Evolutionary conservation across 2,797 vertebrate species (phyloP).

Genomic region (Allobates femoralis): DNA sequence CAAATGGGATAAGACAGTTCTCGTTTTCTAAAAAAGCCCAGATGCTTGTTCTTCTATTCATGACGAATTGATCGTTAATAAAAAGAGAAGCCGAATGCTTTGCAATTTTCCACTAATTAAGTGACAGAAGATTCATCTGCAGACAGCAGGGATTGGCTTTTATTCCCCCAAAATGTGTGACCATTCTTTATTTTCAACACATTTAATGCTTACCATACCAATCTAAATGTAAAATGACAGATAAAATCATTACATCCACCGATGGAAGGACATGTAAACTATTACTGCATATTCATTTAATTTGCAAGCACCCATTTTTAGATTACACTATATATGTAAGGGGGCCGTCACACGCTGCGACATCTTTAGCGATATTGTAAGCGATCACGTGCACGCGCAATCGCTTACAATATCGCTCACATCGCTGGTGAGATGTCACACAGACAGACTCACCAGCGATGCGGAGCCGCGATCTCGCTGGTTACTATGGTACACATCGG

Average conservation of each 20-base stretch:
- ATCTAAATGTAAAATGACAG: conserved; percentile 56
- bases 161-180: conserved; percentile 29
- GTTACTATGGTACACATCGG: too few species aligned
- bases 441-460: too few species aligned
- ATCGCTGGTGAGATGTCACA: too few species aligned
- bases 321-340: neutral
- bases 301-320: neutral
- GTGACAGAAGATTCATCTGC: conserved; percentile 61
- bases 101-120: conserved; percentile 64
- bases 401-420: too few species aligned
- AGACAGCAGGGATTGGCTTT: conserved; percentile 55
- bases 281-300: conserved; percentile 11
- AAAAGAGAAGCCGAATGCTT: conserved; percentile 63
- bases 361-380: too few species aligned
- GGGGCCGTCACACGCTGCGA: too few species aligned
- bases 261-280: neutral
- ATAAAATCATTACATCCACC: neutral
- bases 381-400: too few species aligned
- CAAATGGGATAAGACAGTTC: conserved; percentile 62
- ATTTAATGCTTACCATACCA: conserved; percentile 16
- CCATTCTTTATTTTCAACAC: conserved; percentile 44
- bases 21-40: conserved; percentile 59
- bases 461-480: too few species aligned
- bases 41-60: conserved; percentile 62
- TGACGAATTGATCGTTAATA: conserved; percentile 64